Evolutionary conservation across 1,140 invertebrate genomes (phyloP).

Genomic region (Ptiloglossa arizonensis): DNA sequence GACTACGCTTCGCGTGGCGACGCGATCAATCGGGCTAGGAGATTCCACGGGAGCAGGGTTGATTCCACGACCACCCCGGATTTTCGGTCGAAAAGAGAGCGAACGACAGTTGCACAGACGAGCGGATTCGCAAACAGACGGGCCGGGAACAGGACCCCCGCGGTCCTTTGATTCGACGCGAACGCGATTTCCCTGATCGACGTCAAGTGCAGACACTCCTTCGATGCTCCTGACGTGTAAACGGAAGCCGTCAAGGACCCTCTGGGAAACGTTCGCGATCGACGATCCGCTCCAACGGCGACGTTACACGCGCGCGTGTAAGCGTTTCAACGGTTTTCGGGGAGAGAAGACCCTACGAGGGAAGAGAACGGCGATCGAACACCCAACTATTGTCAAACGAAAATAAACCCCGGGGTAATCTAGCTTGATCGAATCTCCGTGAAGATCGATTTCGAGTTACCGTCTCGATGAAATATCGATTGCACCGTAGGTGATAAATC

Average conservation of each 20-base stretch:
- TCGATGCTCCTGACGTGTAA: conserved; percentile 35
- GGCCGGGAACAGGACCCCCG: not conserved
- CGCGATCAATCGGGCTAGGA: not conserved
- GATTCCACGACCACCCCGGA: not conserved
- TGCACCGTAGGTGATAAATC: no score
- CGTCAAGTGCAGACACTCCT: conserved; percentile 36
- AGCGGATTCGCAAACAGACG: not conserved
- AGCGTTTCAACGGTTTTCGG: no score
- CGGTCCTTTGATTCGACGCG: conserved; percentile 11
- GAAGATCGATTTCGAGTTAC: no score
- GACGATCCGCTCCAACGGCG: conserved; percentile 17
- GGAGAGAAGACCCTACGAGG: no score
- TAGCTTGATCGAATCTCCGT: no score
- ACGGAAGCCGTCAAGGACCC: conserved; percentile 40
- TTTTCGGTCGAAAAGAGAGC: not conserved
- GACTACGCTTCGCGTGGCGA: not conserved
- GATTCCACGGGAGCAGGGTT: not conserved
- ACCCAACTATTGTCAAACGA: not conserved
- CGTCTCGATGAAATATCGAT: no score
- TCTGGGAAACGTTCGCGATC: conserved; percentile 20
- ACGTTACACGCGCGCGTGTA: not conserved
- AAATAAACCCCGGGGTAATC: no score
- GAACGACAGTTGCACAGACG: not conserved
- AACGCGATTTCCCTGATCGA: conserved; percentile 25
- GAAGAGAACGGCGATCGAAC: not conserved